Percentiles rank a stretch among this genome's conserved stretches.
Conservation (phyloP, 2,797 vertebrate genomes). For the Periparus ater region DNA sequence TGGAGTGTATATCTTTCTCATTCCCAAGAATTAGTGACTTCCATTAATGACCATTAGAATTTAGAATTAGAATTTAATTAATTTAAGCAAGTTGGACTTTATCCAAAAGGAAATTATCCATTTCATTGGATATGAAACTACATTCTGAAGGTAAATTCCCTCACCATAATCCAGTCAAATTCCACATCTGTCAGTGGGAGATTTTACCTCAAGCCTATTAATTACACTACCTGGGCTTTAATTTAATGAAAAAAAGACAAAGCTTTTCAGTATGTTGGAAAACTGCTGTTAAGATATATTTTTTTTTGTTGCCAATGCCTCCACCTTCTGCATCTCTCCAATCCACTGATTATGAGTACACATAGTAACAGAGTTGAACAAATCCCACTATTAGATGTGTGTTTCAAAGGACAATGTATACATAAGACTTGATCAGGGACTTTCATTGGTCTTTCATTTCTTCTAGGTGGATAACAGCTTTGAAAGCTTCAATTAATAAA, state of each 20-base stretch:
- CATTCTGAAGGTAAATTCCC: not conserved
- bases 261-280: not conserved
- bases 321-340: not conserved
- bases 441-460: constrained; percentile 16
- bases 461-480: constrained; percentile 86
- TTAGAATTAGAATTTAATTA: not conserved
- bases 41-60: not conserved
- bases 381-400: not conserved
- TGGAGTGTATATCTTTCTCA: not conserved
- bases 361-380: not conserved
- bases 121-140: not conserved
- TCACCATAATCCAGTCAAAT: not conserved
- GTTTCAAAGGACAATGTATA: not conserved
- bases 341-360: not conserved
- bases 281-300: not conserved
- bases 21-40: not conserved
- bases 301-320: not conserved
- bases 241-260: not conserved
- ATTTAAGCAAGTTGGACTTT: not conserved
- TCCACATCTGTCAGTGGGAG: not conserved
- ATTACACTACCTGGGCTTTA: not conserved
- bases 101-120: no score
- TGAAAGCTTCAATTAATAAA: constrained; percentile 87
- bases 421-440: not conserved
- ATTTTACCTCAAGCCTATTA: not conserved